These are phyloP conservation scores for Montifringilla adamsi DNA, from an alignment of 2,113 vertebrate genomes.

Conservation along the genomic window DNA sequence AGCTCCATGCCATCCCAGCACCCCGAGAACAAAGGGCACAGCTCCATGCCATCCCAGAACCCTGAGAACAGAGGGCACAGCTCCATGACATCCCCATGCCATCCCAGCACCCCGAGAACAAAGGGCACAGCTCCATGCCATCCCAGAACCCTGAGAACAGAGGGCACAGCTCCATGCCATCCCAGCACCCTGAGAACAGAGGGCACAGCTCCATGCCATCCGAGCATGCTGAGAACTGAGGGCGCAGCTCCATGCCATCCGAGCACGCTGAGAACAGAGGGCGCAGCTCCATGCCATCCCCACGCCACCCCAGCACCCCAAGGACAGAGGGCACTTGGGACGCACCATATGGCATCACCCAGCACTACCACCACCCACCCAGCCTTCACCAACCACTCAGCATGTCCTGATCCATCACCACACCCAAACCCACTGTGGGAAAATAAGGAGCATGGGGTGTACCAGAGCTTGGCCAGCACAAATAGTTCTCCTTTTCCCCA, in stretches of 20 bases:
- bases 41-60: not conserved
- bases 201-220: too few relatives aligned
- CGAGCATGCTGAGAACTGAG: too few relatives aligned
- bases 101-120: rapidly evolving
- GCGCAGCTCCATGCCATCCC: not conserved
- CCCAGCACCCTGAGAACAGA: too few relatives aligned
- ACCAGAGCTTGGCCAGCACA: not conserved
- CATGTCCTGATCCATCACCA: rapidly evolving
- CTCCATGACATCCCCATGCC: too few relatives aligned
- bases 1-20: rapidly evolving
- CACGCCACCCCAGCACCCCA: rapidly evolving
- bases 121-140: not conserved
- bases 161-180: rapidly evolving
- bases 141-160: rapidly evolving
- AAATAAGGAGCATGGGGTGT: not conserved
- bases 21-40: rapidly evolving
- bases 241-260: not conserved
- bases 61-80: not conserved
- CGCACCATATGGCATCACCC: rapidly evolving
- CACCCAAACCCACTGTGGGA: rapidly evolving
- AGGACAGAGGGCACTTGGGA: rapidly evolving
- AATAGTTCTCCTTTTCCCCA: not conserved
- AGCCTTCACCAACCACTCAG: not conserved
- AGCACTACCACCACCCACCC: rapidly evolving
- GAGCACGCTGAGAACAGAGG: not conserved